phyloP scores from a whole-genome alignment of 2,888 invertebrate species.

The Spodoptera picta region DNA sequence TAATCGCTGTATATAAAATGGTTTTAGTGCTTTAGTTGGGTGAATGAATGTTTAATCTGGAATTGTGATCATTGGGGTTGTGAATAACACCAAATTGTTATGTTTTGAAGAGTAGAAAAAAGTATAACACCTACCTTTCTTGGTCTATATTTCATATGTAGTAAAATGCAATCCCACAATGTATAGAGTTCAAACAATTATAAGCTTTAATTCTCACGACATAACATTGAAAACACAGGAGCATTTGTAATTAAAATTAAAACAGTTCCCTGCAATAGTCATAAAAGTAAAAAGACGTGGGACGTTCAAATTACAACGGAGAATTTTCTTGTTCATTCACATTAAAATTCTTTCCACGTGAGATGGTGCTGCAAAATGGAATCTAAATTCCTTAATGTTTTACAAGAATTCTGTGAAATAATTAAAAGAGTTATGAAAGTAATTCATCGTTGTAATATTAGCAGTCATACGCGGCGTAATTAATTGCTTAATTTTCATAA shows the following conservation, averaged over 20 bases:
- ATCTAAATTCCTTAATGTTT: conserved; percentile 44
- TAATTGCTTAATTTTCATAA: conserved; percentile 48
- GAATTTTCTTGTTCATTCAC: conserved; percentile 43
- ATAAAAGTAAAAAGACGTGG: conserved; percentile 36
- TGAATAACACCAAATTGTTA: no score
- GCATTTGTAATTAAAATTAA: conserved; percentile 30
- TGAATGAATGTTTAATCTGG: neutral
- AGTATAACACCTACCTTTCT: no score
- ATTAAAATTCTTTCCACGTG: conserved; percentile 53
- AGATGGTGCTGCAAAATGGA: conserved; percentile 34
- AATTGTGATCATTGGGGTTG: no score
- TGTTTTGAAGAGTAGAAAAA: no score
- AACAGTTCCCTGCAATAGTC: conserved; percentile 25
- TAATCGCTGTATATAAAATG: neutral
- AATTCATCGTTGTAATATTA: conserved; percentile 59
- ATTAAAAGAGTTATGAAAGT: conserved; percentile 62
- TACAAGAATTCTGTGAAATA: conserved; percentile 55
- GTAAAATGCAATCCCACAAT: no score
- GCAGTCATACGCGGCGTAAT: conserved; percentile 49
- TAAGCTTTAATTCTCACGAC: no score
- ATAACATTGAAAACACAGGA: conserved; percentile 9
- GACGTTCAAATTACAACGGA: conserved; percentile 36
- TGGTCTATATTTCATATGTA: no score
- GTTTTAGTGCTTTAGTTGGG: neutral
- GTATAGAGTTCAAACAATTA: no score